These are phyloP conservation scores for Cosmopolites sordidus DNA, from an alignment of 2,888 invertebrate species.

Conservation along the genomic window DNA sequence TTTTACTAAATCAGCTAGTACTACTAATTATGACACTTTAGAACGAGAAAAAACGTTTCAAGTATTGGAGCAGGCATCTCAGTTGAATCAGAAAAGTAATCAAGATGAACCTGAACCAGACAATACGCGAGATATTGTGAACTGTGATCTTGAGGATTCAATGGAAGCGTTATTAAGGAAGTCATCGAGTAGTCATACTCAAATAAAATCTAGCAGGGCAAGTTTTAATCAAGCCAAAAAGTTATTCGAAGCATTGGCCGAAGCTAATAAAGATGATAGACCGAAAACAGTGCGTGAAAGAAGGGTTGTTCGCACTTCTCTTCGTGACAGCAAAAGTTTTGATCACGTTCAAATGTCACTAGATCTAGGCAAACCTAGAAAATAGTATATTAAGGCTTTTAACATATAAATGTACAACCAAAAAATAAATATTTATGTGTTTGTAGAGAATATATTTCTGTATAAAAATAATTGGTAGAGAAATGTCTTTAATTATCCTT, in stretches of 20 bases:
- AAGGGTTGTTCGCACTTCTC: not conserved
- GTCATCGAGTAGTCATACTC: slow-evolving; percentile 16
- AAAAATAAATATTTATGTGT: too few relatives aligned
- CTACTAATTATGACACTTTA: slow-evolving; percentile 31
- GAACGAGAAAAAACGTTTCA: slow-evolving; percentile 37
- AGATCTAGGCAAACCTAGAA: not conserved
- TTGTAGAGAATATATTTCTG: too few relatives aligned
- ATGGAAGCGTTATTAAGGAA: slow-evolving; percentile 18
- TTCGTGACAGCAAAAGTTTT: not conserved
- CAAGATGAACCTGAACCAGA: slow-evolving; percentile 4
- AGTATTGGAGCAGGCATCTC: slow-evolving; percentile 29
- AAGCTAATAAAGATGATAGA: slow-evolving; percentile 24
- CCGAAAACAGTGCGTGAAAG: slow-evolving; percentile 5
- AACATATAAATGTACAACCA: too few relatives aligned
- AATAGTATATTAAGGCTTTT: too few relatives aligned
- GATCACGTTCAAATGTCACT: not conserved
- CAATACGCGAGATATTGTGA: not conserved
- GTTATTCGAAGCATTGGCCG: slow-evolving; percentile 35
- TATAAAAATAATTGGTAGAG: too few relatives aligned
- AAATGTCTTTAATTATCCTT: too few relatives aligned
- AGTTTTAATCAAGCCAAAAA: slow-evolving; percentile 39
- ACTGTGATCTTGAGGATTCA: slow-evolving; percentile 8
- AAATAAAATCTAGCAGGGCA: slow-evolving; percentile 23
- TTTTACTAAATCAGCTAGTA: slow-evolving; percentile 22
- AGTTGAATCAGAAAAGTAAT: not conserved